Conservation (phyloP, 2,888 invertebrate species). For the Scaptomyza polygonia region DNA sequence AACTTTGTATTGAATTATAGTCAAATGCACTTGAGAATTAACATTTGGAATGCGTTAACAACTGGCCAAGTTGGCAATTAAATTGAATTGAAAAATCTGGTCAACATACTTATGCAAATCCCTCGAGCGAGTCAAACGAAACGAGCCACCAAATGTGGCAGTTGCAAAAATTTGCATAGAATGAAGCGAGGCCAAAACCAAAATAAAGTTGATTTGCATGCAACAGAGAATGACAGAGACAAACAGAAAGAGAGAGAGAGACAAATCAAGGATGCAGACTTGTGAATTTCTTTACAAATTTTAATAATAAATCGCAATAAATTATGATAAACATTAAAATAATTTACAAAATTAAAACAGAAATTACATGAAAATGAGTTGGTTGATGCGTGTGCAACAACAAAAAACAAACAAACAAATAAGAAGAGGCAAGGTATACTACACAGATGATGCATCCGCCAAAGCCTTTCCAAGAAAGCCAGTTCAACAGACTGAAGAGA, state of each 20-base stretch:
- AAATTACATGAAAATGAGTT: conserved; percentile 74
- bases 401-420: no score
- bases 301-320: conserved; percentile 46
- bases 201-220: conserved; percentile 62
- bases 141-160: conserved; percentile 63
- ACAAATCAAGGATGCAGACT: not conserved
- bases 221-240: not conserved
- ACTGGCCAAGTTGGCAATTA: conserved; percentile 72
- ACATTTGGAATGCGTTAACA: conserved; percentile 80
- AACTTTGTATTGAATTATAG: conserved; percentile 51
- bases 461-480: conserved; percentile 73
- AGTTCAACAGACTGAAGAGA: conserved; percentile 29
- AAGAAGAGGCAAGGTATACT: conserved; percentile 25
- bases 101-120: conserved; percentile 79
- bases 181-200: conserved; percentile 47
- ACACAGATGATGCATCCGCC: conserved; percentile 60
- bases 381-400: conserved; percentile 27
- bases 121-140: conserved; percentile 16
- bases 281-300: conserved; percentile 17
- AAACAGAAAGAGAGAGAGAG: not conserved
- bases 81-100: conserved; percentile 58
- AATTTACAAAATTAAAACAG: conserved; percentile 81
- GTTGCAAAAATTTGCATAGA: conserved; percentile 67
- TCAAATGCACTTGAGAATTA: conserved; percentile 81
- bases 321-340: conserved; percentile 77